Evolutionary conservation across 2,888 invertebrate genomes (phyloP).

Genomic region (Allacma fusca): DNA sequence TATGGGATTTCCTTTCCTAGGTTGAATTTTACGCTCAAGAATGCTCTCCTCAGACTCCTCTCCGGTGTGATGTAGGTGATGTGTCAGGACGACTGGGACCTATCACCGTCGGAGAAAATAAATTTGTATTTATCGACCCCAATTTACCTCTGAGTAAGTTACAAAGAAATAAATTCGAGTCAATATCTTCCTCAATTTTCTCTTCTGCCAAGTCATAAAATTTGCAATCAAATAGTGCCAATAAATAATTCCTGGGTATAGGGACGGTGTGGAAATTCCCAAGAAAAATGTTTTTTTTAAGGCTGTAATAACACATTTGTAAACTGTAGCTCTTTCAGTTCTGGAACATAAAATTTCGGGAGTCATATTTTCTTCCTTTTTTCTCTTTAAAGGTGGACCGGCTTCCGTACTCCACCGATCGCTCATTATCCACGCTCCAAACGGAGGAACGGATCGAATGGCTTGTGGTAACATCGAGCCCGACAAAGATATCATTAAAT

Average conservation of each 20-base stretch:
- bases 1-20: slow-evolving; percentile 66
- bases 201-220: too few relatives aligned
- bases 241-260: too few relatives aligned
- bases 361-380: too few relatives aligned
- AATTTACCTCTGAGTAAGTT: slow-evolving; percentile 79
- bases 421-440: slow-evolving; percentile 82
- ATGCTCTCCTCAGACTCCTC: slow-evolving; percentile 85
- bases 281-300: too few relatives aligned
- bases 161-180: background rate
- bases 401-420: slow-evolving; percentile 82
- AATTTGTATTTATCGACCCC: slow-evolving; percentile 81
- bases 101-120: slow-evolving; percentile 79
- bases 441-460: slow-evolving; percentile 74
- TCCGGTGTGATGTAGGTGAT: slow-evolving; percentile 91
- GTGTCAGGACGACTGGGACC: slow-evolving; percentile 83
- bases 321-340: too few relatives aligned
- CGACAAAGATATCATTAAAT: slow-evolving; percentile 89
- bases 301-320: too few relatives aligned
- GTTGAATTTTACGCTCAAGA: slow-evolving; percentile 84
- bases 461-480: slow-evolving; percentile 92
- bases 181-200: too few relatives aligned
- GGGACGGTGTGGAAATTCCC: too few relatives aligned
- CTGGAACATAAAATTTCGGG: too few relatives aligned
- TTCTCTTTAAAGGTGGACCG: slow-evolving; percentile 71
- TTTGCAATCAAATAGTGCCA: too few relatives aligned